Evolutionary conservation across 2,888 invertebrate genomes (phyloP).

Genomic region (Loripinus fragilis): DNA sequence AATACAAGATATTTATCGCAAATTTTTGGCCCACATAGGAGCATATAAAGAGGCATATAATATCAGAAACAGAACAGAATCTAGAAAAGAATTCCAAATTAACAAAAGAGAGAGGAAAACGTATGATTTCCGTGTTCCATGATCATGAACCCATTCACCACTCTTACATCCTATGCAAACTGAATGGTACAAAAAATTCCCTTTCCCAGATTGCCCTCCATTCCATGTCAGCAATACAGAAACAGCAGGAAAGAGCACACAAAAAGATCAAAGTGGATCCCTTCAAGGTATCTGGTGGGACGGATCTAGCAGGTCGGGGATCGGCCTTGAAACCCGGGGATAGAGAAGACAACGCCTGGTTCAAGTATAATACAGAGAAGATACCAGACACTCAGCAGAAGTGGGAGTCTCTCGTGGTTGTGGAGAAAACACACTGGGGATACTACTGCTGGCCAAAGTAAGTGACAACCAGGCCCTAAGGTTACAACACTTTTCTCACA

Average conservation of each 20-base stretch:
- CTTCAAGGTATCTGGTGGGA: constrained; percentile 56
- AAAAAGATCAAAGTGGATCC: constrained; percentile 87
- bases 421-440: constrained; percentile 88
- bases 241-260: constrained; percentile 89
- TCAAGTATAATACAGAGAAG: constrained; percentile 87
- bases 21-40: too few species aligned
- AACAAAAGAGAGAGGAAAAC: too few species aligned
- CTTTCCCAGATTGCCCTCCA: constrained; percentile 85
- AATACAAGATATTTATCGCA: too few species aligned
- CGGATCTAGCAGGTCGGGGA: constrained; percentile 36
- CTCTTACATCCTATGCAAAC: too few species aligned
- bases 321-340: constrained; percentile 81
- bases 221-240: constrained; percentile 87
- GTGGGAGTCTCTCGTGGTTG: constrained; percentile 90
- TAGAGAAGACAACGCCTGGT: constrained; percentile 90
- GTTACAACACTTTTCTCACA: too few species aligned
- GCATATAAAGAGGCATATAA: too few species aligned
- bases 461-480: too few species aligned
- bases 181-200: too few species aligned
- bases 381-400: constrained; percentile 87
- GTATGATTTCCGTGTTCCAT: too few species aligned
- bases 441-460: constrained; percentile 86
- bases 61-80: too few species aligned
- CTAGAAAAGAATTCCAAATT: too few species aligned
- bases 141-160: too few species aligned